A percentile compares a stretch with the other conserved stretches of the same genome.
Conservation (phyloP, 2,797 vertebrate genomes). For the Manis crassicaudata region DNA sequence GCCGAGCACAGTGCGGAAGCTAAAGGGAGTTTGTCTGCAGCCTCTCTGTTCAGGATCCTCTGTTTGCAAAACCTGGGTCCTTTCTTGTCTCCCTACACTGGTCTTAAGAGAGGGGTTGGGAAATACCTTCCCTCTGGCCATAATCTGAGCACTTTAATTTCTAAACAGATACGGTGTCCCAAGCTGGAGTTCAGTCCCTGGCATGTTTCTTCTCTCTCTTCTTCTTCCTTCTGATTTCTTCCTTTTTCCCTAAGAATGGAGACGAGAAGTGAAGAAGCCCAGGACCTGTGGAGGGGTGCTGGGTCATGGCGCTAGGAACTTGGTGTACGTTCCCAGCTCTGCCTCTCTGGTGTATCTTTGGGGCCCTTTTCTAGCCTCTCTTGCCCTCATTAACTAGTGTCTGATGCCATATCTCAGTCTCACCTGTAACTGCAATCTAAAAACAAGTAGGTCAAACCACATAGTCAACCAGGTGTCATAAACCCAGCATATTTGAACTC, state of each 20-base stretch:
- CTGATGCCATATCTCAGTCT: not conserved
- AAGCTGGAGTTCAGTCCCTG: not conserved
- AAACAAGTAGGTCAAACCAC: not conserved
- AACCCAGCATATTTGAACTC: not conserved
- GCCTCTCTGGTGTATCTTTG: not conserved
- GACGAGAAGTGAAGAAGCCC: not conserved
- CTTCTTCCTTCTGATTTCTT: not conserved
- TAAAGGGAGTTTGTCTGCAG: not conserved
- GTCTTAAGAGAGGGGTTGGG: not conserved
- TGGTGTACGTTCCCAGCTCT: not conserved
- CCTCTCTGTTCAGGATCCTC: not conserved
- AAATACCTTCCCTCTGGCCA: not conserved
- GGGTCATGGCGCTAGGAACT: not conserved
- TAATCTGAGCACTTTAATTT: not conserved
- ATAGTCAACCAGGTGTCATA: not conserved
- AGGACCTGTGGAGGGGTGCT: too few relatives aligned
- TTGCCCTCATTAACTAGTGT: not conserved
- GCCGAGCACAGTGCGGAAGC: not conserved
- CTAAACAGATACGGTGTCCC: not conserved
- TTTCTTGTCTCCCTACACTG: not conserved
- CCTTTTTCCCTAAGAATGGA: not conserved
- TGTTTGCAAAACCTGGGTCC: not conserved
- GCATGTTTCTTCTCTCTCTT: not conserved
- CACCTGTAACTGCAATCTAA: not conserved
- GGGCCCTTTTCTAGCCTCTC: not conserved